Evolutionary conservation across 2,797 vertebrate genomes (phyloP).

Genomic region (Scolopax rusticola): DNA sequence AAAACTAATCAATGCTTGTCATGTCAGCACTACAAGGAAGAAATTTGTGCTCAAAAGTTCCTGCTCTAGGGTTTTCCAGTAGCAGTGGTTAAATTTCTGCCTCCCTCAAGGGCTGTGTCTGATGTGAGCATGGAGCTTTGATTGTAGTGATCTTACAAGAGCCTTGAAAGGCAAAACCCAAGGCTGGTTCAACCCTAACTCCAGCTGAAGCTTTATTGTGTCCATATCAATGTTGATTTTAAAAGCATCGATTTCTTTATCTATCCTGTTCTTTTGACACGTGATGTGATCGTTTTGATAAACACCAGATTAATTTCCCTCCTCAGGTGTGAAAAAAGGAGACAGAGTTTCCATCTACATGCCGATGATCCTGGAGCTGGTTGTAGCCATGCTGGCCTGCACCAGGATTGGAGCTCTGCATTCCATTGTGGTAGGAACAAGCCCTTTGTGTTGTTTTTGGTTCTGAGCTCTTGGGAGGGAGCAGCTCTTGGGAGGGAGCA

Average conservation of each 20-base stretch:
- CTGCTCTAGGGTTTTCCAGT: not conserved
- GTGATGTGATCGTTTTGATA: not conserved
- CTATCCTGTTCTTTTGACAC: not conserved
- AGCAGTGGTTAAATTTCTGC: not conserved
- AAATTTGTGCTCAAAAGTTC: not conserved
- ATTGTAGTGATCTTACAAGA: not conserved
- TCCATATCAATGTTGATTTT: not conserved
- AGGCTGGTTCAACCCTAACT: not conserved
- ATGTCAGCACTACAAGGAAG: not conserved
- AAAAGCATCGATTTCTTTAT: not conserved
- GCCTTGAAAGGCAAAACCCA: not conserved
- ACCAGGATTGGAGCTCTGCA: conserved; percentile 94
- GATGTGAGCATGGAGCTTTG: not conserved
- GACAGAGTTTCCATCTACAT: conserved; percentile 95
- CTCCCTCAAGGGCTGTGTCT: not conserved
- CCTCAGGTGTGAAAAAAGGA: conserved; percentile 92
- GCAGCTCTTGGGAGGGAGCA: not conserved
- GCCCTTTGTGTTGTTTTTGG: not conserved
- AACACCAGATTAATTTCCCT: not conserved
- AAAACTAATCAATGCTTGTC: not conserved
- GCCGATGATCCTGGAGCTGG: conserved; percentile 97
- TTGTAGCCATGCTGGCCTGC: conserved; percentile 95
- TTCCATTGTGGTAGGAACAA: conserved; percentile 91
- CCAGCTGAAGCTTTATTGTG: not conserved
- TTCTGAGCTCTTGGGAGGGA: not conserved